Conservation (phyloP, 2,888 invertebrate species). For the Dynastes tityus region DNA sequence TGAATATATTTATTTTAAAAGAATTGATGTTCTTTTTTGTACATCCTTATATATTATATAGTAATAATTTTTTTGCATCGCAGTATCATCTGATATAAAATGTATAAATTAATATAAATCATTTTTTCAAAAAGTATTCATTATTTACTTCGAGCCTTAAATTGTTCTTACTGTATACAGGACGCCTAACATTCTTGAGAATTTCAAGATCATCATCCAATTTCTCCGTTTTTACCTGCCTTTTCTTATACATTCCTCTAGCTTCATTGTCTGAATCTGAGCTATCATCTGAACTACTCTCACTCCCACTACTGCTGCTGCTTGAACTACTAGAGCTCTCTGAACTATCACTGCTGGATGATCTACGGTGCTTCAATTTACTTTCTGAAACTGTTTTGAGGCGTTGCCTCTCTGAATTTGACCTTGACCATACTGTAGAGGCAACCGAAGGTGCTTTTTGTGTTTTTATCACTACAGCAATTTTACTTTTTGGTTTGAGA, state of each 20-base stretch:
- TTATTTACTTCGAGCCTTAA: conserved; percentile 67
- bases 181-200: not conserved
- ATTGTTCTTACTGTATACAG: conserved; percentile 62
- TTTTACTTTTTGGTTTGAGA: conserved; percentile 67
- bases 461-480: conserved; percentile 67
- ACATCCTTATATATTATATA: conserved; percentile 30
- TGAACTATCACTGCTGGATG: conserved; percentile 53
- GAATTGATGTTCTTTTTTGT: conserved; percentile 26
- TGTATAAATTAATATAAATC: conserved; percentile 48
- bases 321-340: conserved; percentile 54
- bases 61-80: not conserved
- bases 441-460: conserved; percentile 66
- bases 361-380: conserved; percentile 54
- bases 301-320: conserved; percentile 50
- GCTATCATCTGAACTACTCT: conserved; percentile 47
- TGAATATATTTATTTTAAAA: conserved; percentile 44
- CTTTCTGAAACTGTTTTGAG: conserved; percentile 56
- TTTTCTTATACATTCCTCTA: not conserved
- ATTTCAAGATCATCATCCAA: conserved; percentile 13
- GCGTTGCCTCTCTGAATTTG: conserved; percentile 55
- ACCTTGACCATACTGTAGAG: conserved; percentile 67
- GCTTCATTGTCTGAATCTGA: conserved; percentile 44
- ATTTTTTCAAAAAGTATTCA: conserved; percentile 62
- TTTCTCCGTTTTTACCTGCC: conserved; percentile 26
- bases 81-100: conserved; percentile 30